A percentile compares a stretch with the other conserved stretches of the same genome.
These are phyloP conservation scores for Aldabrachelys gigantea DNA, from an alignment of 2,113 vertebrate genomes.

Conservation along the genomic window DNA sequence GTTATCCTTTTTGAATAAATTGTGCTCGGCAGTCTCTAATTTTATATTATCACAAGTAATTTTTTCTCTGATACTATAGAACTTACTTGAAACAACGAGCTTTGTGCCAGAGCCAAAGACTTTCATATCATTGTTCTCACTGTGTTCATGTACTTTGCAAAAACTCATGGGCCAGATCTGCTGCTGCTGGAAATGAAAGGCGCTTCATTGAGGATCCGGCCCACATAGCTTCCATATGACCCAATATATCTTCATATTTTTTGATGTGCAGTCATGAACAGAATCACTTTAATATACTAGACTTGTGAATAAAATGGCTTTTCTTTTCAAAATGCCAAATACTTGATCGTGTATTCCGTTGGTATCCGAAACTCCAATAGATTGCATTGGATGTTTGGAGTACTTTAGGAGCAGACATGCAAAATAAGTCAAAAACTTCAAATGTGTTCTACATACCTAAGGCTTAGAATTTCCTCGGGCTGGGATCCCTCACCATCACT, in stretches of 20 bases:
- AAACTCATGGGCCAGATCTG: neutral
- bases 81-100: constrained; percentile 56
- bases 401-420: neutral
- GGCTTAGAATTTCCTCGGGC: neutral
- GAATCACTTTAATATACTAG: neutral
- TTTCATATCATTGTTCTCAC: neutral
- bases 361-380: neutral
- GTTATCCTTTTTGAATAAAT: neutral
- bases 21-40: neutral
- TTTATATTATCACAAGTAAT: neutral
- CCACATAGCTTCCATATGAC: neutral
- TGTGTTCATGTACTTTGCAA: constrained; percentile 32
- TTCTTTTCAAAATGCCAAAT: neutral
- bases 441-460: neutral
- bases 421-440: neutral
- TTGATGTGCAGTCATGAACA: neutral
- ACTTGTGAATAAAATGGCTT: neutral
- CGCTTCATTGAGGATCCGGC: neutral
- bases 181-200: neutral
- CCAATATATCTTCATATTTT: neutral
- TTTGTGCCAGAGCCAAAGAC: constrained; percentile 46
- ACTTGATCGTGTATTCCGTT: neutral
- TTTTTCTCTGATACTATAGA: neutral
- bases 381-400: neutral
- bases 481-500: neutral